Evolutionary conservation across 2,797 vertebrate species (phyloP).

Genomic region (Sylvilagus floridanus): DNA sequence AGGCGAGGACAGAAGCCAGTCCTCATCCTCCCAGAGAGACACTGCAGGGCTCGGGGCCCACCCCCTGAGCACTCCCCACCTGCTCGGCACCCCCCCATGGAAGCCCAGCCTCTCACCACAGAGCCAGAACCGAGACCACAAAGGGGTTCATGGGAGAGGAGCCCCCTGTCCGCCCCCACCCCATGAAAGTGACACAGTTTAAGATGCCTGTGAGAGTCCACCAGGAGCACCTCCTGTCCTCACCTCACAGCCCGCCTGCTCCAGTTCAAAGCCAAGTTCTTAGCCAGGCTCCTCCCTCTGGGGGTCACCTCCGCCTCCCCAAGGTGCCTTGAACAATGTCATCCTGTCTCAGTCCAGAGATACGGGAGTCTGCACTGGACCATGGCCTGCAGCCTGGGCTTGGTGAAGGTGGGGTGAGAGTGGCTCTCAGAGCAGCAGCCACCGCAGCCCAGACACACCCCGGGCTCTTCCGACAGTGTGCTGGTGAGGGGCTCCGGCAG

Average conservation of each 20-base stretch:
- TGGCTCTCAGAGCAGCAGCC: neutral
- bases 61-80: neutral
- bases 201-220: too few relatives aligned
- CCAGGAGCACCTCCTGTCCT: too few relatives aligned
- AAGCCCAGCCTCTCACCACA: too few relatives aligned
- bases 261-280: neutral
- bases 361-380: neutral
- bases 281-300: neutral
- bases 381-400: neutral
- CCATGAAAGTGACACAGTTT: too few relatives aligned
- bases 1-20: too few relatives aligned
- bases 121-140: too few relatives aligned
- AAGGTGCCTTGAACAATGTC: neutral
- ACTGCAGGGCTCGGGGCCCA: neutral
- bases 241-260: too few relatives aligned
- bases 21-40: too few relatives aligned
- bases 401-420: fast-evolving
- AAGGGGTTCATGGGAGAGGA: too few relatives aligned
- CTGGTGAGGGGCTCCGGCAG: neutral
- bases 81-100: neutral
- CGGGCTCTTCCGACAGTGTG: neutral
- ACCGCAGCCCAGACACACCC: neutral
- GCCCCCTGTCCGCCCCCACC: too few relatives aligned
- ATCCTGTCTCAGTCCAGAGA: fast-evolving
- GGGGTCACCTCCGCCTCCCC: neutral